Evolutionary conservation across 2,113 vertebrate species (phyloP), one percentile per base, ranked within the genome.

Genomic region (Scortum barcoo): DNA sequence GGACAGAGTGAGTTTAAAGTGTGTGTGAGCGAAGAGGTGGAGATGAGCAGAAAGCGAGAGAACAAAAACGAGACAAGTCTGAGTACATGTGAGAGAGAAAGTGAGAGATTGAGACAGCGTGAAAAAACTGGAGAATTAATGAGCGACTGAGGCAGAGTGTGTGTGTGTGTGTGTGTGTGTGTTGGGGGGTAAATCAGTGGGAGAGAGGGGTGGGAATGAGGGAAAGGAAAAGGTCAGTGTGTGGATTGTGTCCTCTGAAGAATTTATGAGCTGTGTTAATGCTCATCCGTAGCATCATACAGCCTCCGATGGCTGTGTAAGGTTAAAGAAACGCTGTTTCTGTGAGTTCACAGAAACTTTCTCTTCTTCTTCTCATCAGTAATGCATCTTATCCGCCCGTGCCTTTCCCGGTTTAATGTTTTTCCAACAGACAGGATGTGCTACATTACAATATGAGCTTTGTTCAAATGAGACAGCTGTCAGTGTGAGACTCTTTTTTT

Each of bases 41-140:
- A 7, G 40, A 57, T 26, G 53, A 71, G 44, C 26, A 11, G n/a
- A 40, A 24, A 79, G 63, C 4, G 40, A 50, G 81, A 77, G 71
- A 70, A 50, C 30, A 63, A 53, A 81, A 84, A 48, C 0, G 7
- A 78, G 33, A 66, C 5, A 42, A 50, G 42, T 36, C n/a, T 53
- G 38, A 72, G 42, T 16, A 26, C 30, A 30, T 36, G 67, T 44
- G 77, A 66, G 58, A 57, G 40, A 0, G 50, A 72, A 11, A 48
- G 58, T 57, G 73, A 84, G 44, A 74, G 60, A 82, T 56, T 33
- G 76, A 78, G 70, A 69, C 69, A 72, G 46, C 6, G 22, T 56
- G 69, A 87, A 86, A 81, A 86, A 89, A 73, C n/a, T 57, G 48
- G 74, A 77, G 69, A 83, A 76, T 81, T 83, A 85, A 85, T 86